Base-by-base conservation (phyloP, 2,888 invertebrate species). In the Periphyllus acericola region DNA sequence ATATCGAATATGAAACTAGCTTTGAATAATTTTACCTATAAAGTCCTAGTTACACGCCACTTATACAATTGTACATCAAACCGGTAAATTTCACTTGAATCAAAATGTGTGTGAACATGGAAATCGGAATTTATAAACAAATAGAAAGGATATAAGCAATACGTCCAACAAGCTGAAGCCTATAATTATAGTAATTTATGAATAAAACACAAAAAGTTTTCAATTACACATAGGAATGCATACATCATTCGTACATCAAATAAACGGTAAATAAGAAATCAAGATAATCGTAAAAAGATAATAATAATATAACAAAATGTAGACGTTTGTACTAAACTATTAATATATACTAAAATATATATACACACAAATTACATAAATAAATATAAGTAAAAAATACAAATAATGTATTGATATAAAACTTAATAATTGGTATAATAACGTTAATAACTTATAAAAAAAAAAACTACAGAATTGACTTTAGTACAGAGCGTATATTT, bases 81-180 rank as follows among this genome's bases (percentile, higher is more conserved):
- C 72, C 52, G 25, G 71, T 71, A 25, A 82, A 52, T 82, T 82
- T 55, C 52, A 36, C 72, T 72, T 17, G 32, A 34, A 32, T 52
- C 11, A 25, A 71, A 82, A 72, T n/a, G 25, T 11, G 32, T 14
- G 32, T 72, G 34, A 83, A 72, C 55, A 52, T 55, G 72, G 34
- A 21, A 83, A 52, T 34, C 25, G 82, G 1, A n/a, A 25, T 25
- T 60, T 32, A 46, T 14, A 68, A 34, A 71, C 32, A 82, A 52
- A 52, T 14, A 55, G 72, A 72, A 34, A n/a, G 52, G 17, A 52
- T n/a, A 52, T n/a, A 29, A 29, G 3, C 36, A 14, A 29, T 25
- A 36, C 5, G 14, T 17, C 29, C 19, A 11, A 19, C 11, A 9
- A 1, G 11, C 29, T 32, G 46, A 36, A 71, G 25, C 21, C 29